Evolutionary conservation across 2,113 vertebrate genomes (phyloP).

Genomic region (Cygnus buccinator): DNA sequence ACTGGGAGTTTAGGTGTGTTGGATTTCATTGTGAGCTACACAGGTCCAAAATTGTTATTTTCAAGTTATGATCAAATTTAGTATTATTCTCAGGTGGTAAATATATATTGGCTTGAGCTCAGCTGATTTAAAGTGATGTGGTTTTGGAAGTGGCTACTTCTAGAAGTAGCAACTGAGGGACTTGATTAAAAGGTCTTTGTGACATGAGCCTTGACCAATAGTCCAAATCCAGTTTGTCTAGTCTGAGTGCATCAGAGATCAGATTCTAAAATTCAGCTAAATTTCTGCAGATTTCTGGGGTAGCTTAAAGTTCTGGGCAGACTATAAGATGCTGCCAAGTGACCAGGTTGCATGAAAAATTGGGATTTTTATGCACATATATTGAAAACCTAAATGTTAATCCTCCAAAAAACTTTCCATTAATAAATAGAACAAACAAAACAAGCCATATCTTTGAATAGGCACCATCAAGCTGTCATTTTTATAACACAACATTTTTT

Average conservation of each 20-base stretch:
- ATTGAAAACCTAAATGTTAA: background rate
- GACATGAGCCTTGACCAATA: background rate
- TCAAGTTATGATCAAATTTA: background rate
- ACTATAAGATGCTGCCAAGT: background rate
- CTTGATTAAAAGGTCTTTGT: rapidly evolving
- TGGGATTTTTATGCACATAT: background rate
- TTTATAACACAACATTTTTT: background rate
- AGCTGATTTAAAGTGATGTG: background rate
- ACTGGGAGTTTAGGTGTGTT: background rate
- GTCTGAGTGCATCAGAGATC: background rate
- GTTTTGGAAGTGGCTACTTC: background rate
- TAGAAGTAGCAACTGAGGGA: background rate
- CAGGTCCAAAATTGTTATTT: background rate
- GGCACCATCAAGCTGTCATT: background rate
- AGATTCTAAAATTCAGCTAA: background rate
- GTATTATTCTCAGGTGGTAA: background rate
- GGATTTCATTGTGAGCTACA: background rate
- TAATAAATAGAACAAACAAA: background rate
- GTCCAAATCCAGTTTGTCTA: background rate
- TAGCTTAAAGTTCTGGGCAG: background rate
- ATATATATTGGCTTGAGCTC: background rate
- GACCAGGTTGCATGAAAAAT: background rate
- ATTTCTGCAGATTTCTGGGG: background rate
- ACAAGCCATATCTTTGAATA: background rate
- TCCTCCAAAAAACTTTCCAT: background rate